Evolutionary conservation across 2,113 vertebrate genomes (phyloP), one percentile per base, ranked within the genome.

Genomic region (Sebastes fasciatus): DNA sequence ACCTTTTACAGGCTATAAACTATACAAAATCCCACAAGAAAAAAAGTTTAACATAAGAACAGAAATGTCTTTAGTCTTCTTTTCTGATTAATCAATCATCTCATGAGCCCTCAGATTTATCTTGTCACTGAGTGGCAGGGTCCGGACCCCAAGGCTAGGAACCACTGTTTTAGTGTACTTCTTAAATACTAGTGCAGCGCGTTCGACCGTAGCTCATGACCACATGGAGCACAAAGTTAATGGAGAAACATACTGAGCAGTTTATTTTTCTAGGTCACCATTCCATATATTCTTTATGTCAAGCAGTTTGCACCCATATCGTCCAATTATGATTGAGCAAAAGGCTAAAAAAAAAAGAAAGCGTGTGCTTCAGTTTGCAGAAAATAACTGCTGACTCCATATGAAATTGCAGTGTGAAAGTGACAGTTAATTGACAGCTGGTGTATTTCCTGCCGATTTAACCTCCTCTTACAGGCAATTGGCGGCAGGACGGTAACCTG

Each of bases 361-460:
- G 8, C 4, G 2, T 46, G 4, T 10, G 46, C 8, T 40, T 62
- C 45, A 40, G 17, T 8, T 16, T 75, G 11, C 61, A 55, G 48
- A 16, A 74, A 64, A 52, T 23, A 17, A 23, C 42, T 57, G 86
- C 79, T 75, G 72, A 72, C 26, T 81, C 67, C 51, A 12, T 42
- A 23, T 14, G 46, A 19, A 42, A 48, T 10, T 17, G 34, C 14
- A 4, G 75, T 66, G 64, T 85, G 45, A 80, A 61, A 64, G 70
- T 82, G 76, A 84, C 80, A 74, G 51, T 72, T 58, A 77, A 86
- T 71, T 84, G 87, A 89, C 66, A 85, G 77, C 87, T 86, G 93
- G 88, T 84, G 90, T 77, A 82, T 94, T 95, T 93, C 90, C 94
- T 92, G 96, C 95, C 93, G 94, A 96, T 96, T 96, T 95, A 95